phyloP scores from a whole-genome alignment of 2,113 vertebrate species.

The Sinocyclocheilus maitianheensis region DNA sequence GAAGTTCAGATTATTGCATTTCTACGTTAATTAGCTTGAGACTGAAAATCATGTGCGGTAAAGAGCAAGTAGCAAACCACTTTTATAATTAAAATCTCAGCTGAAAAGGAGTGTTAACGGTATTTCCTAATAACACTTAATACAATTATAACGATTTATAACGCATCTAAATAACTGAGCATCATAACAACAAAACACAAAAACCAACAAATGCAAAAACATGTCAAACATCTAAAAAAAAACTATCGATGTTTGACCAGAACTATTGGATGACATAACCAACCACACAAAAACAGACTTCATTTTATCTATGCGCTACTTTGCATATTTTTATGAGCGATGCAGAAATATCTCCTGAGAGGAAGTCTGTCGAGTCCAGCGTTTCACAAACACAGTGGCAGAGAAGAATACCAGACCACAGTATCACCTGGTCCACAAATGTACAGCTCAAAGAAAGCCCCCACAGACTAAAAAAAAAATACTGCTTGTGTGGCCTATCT shows the following conservation, averaged over 20 bases:
- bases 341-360: not conserved
- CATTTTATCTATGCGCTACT: not conserved
- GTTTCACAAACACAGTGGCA: not conserved
- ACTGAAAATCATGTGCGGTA: slow-evolving; percentile 37
- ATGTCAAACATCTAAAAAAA: not conserved
- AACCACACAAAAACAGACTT: not conserved
- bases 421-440: slow-evolving; percentile 39
- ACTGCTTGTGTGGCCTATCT: slow-evolving; percentile 36
- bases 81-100: not conserved
- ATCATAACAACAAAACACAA: not conserved
- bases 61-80: slow-evolving; percentile 9
- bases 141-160: not conserved
- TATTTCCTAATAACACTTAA: not conserved
- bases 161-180: not conserved
- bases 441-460: slow-evolving; percentile 13
- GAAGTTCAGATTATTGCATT: slow-evolving; percentile 41
- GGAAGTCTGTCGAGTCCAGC: not conserved
- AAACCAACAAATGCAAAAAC: not conserved
- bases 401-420: slow-evolving; percentile 24
- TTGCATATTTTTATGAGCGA: not conserved
- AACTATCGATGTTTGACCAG: not conserved
- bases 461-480: slow-evolving; percentile 24
- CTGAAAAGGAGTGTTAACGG: not conserved
- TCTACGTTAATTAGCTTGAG: slow-evolving; percentile 15
- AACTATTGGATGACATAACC: not conserved